These are phyloP conservation scores for Jordanella pulchra DNA, from an alignment of 2,797 vertebrate species.

Conservation along the genomic window DNA sequence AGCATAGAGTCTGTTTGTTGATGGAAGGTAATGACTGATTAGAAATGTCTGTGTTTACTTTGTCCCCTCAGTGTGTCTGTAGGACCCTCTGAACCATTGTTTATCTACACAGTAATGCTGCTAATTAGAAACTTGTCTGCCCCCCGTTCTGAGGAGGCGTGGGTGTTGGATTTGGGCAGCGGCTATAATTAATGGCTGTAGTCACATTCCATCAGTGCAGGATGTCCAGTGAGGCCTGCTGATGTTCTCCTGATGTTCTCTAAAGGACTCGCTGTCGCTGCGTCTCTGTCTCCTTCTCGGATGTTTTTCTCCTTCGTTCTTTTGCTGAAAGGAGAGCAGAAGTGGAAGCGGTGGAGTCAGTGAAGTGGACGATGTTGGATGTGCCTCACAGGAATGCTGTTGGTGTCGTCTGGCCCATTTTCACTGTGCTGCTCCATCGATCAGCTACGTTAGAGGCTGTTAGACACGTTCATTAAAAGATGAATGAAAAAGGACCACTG, in stretches of 20 bases:
- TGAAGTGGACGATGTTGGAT: slow-evolving; percentile 61
- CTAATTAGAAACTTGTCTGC: slow-evolving; percentile 67
- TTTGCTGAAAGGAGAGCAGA: slow-evolving; percentile 32
- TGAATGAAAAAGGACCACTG: too few species aligned
- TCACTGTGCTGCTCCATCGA: background rate
- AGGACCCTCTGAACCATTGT: slow-evolving; percentile 34
- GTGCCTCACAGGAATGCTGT: slow-evolving; percentile 59
- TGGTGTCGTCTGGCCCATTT: slow-evolving; percentile 13
- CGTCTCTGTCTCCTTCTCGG: background rate
- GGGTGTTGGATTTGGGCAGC: slow-evolving; percentile 58
- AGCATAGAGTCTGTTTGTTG: slow-evolving; percentile 47
- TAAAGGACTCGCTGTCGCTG: background rate
- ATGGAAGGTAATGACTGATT: slow-evolving; percentile 36
- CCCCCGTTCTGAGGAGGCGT: slow-evolving; percentile 47
- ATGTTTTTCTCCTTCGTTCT: slow-evolving; percentile 13
- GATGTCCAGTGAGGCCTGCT: slow-evolving; percentile 56
- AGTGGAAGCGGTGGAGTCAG: slow-evolving; percentile 50
- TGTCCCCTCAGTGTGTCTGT: slow-evolving; percentile 7
- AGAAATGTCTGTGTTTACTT: slow-evolving; percentile 41
- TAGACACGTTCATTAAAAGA: too few species aligned
- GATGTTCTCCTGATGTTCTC: slow-evolving; percentile 14
- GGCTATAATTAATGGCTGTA: slow-evolving; percentile 67
- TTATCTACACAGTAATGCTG: slow-evolving; percentile 41
- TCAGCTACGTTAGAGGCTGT: too few species aligned
- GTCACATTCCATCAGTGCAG: slow-evolving; percentile 75